Conservation (phyloP, 2,797 vertebrate genomes). For the Tiaroga cobitis region DNA sequence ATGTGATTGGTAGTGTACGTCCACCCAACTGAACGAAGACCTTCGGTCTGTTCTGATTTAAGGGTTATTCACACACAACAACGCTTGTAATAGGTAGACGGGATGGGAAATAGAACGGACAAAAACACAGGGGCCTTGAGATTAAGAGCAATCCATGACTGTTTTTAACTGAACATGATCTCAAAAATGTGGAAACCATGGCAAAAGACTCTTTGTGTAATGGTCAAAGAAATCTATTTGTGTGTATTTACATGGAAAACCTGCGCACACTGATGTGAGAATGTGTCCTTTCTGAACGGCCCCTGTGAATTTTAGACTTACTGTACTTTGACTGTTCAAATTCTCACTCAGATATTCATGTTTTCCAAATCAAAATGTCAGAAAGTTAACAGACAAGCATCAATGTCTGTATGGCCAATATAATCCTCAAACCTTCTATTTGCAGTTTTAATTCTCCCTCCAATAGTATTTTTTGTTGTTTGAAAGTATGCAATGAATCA, state of each 20-base stretch:
- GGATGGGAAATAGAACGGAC: neutral
- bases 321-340: neutral
- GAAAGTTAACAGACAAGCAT: neutral
- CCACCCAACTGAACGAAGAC: neutral
- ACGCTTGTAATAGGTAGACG: neutral
- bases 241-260: too few species aligned
- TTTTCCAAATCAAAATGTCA: too few species aligned
- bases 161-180: too few species aligned
- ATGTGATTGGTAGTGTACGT: neutral
- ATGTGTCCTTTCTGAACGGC: too few species aligned
- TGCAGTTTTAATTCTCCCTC: neutral
- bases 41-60: neutral
- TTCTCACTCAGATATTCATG: neutral
- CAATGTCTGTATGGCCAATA: neutral
- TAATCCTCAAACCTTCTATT: neutral
- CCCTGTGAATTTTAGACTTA: neutral
- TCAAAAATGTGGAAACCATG: too few species aligned
- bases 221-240: too few species aligned
- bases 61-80: neutral
- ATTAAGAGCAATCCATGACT: neutral
- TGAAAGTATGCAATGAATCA: conserved; percentile 25
- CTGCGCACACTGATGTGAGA: too few species aligned
- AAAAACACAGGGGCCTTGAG: neutral
- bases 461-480: neutral
- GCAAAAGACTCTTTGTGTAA: too few species aligned